Base-by-base conservation (phyloP, 2,797 vertebrate genomes). In the Allobates femoralis region DNA sequence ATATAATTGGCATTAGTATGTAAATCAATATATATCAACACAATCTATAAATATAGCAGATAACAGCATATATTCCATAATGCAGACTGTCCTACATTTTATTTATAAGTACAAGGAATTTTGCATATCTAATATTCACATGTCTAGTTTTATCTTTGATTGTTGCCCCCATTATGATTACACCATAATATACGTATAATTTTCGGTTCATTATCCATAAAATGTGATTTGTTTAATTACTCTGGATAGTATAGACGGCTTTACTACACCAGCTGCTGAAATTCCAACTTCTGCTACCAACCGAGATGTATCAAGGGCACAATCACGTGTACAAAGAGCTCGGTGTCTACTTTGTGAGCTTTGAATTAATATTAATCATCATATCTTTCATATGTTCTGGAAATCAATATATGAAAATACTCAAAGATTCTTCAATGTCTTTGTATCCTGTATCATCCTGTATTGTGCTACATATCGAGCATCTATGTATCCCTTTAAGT, bases 141-240 rank as follows among this genome's bases (percentile, higher is more conserved):
- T 37, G 32, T 71, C 67, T 41, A 37, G 12, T 71, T 71, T 67
- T 67, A 67, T 30, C 64, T 67, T 34, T 34, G 30, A 32, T 67
- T 67, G 30, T 32, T 67, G 28, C 19, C 64, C 14, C 14, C 6
- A 15, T 67, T 71, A 71, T n/a, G 67, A 71, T 41, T n/a, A 41
- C 21, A 14, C 34, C 3, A 34, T 71, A 71, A 71, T 71, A 71
- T 71, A 71, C 10, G 11, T 41, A 23, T 71, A 71, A 41, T 71
- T 41, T 46, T 71, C 67, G 1, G 67, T 71, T 71, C 67, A 41
- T 46, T 71, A 46, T 71, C 67, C 67, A 71, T 71, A 41, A 71
- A 32, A 71, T 41, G 23, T 41, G 67, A 37, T 41, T 71, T 37
- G 67, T 71, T n/a, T 71, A 41, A 71, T 71, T 41, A n/a, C 67